A percentile compares a stretch with the other conserved stretches of the same genome.
These are phyloP conservation scores for Chrysopilus asiliformis DNA, from an alignment of 2,888 invertebrate species.

Conservation along the genomic window DNA sequence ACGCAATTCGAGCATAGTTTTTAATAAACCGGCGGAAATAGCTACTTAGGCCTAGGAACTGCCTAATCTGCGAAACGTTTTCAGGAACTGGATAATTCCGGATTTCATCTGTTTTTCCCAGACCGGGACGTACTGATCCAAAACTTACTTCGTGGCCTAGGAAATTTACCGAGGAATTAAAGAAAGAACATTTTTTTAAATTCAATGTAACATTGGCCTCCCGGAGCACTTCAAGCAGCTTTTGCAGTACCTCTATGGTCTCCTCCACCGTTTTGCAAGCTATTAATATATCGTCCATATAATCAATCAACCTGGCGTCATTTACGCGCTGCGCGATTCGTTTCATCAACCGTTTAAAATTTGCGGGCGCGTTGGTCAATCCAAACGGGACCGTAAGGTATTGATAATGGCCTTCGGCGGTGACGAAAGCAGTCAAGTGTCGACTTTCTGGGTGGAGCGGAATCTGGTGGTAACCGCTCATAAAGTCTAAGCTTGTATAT, in stretches of 20 bases:
- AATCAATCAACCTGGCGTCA: conserved; percentile 16
- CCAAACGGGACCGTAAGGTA: conserved; percentile 22
- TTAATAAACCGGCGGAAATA: conserved; percentile 18
- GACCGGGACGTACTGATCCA: conserved; percentile 12
- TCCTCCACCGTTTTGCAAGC: conserved; percentile 15
- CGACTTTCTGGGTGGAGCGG: conserved; percentile 12
- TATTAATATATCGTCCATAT: conserved; percentile 19
- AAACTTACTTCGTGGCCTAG: conserved; percentile 13
- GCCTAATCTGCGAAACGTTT: conserved; percentile 12
- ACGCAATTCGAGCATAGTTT: conserved; percentile 14
- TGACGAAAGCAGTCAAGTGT: conserved; percentile 19
- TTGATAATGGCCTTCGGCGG: conserved; percentile 17
- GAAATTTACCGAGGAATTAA: conserved; percentile 15
- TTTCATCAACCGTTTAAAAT: conserved; percentile 19
- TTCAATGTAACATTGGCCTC: conserved; percentile 6
- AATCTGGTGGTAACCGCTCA: conserved; percentile 19
- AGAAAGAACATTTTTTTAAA: conserved; percentile 15
- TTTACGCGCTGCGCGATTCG: background rate
- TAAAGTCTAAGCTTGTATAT: conserved; percentile 16
- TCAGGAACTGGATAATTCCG: conserved; percentile 11
- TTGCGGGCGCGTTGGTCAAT: conserved; percentile 21
- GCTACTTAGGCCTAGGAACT: conserved; percentile 19
- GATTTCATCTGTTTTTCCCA: conserved; percentile 10
- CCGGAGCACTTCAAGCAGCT: background rate
- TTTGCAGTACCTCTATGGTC: conserved; percentile 4